Evolutionary conservation across 2,113 vertebrate species (phyloP).

Genomic region (Chaetorhynchus papuensis): DNA sequence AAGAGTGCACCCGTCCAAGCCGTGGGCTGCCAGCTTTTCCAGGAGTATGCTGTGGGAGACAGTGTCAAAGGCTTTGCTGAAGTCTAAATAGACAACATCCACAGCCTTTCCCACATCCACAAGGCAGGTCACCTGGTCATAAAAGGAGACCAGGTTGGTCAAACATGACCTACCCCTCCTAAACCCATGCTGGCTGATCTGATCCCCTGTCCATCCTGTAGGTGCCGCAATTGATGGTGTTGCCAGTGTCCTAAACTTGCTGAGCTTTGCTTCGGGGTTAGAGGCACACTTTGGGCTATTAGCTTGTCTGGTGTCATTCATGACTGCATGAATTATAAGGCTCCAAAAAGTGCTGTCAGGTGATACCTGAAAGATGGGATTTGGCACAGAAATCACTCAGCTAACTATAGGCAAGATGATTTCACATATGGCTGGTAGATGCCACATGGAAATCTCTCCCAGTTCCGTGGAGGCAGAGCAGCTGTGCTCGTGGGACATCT

Average conservation of each 20-base stretch:
- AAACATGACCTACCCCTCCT: no score
- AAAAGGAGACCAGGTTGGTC: no score
- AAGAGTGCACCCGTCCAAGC: no score
- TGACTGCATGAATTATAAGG: background rate
- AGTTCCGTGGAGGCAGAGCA: background rate
- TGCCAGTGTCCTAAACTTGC: background rate
- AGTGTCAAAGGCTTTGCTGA: no score
- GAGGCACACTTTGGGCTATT: background rate
- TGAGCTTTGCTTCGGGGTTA: background rate
- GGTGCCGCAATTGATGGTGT: fast-evolving
- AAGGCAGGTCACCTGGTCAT: no score
- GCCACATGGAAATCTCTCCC: fast-evolving
- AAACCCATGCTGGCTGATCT: no score
- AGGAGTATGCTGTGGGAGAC: no score
- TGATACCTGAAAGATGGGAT: background rate
- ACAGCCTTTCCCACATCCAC: no score
- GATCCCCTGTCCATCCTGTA: no score
- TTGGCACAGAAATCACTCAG: background rate
- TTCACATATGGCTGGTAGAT: fast-evolving
- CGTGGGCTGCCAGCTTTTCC: no score
- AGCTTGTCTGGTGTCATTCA: background rate
- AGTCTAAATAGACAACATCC: no score
- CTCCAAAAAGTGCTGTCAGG: background rate
- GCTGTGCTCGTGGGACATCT: fast-evolving
- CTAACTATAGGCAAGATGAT: background rate